These are phyloP conservation scores for Dermatophagoides farinae DNA, from an alignment of 1,140 invertebrate species.

Conservation along the genomic window DNA sequence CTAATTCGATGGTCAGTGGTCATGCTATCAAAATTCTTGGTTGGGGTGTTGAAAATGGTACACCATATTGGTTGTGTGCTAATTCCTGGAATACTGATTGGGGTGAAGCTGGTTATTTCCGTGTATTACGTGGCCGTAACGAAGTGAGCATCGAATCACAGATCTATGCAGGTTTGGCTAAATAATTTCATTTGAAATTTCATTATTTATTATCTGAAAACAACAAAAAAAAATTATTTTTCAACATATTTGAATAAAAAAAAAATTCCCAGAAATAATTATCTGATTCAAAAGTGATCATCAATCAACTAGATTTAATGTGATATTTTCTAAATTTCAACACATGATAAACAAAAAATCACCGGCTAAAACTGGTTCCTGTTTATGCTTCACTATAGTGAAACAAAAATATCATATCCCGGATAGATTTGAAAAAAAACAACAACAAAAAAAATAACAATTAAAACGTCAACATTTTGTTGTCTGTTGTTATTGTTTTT, in stretches of 20 bases:
- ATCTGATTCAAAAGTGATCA: background rate
- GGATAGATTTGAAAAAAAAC: no score
- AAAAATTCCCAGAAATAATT: background rate
- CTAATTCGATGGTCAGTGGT: constrained; percentile 45
- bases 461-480: no score
- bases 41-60: constrained; percentile 31
- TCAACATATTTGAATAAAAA: background rate
- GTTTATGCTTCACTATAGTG: no score
- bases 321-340: background rate
- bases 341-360: no score
- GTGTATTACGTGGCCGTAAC: constrained; percentile 50
- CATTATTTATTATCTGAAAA: background rate
- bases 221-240: background rate
- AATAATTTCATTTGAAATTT: background rate
- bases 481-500: no score
- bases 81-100: constrained; percentile 34
- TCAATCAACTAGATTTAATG: background rate
- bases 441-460: no score
- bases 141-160: constrained; percentile 61
- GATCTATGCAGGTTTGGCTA: constrained; percentile 52
- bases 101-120: constrained; percentile 44
- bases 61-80: constrained; percentile 32
- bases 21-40: constrained; percentile 35
- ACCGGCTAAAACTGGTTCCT: no score
- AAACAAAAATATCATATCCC: no score